Percentiles rank a stretch among this genome's conserved stretches.
Evolutionary conservation across 2,797 vertebrate species (phyloP).

Genomic region (Megalops cyprinoides): DNA sequence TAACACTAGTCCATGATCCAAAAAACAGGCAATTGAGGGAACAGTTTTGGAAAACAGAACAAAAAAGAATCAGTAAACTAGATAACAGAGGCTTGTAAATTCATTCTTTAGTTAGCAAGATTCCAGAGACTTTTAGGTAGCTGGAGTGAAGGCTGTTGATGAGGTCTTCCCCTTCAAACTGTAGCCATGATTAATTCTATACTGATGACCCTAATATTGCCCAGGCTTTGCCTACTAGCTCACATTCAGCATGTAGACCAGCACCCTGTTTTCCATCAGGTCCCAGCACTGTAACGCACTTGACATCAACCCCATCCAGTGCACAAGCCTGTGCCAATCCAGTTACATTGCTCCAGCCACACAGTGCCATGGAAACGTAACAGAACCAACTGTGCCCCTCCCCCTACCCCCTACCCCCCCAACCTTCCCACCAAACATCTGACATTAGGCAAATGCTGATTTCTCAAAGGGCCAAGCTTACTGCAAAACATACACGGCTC

Average conservation of each 20-base stretch:
- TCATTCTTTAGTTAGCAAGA: no score
- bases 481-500: constrained; percentile 41
- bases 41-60: no score
- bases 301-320: constrained; percentile 15
- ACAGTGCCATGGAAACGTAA: constrained; percentile 4
- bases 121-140: no score
- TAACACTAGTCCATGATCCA: no score
- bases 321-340: constrained; percentile 21
- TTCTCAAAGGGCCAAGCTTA: constrained; percentile 42
- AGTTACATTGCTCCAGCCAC: not conserved
- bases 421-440: constrained; percentile 34
- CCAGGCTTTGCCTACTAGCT: no score
- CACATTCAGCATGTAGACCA: not conserved
- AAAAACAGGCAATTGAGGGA: no score
- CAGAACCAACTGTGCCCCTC: not conserved
- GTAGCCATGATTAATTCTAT: not conserved
- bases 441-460: constrained; percentile 40
- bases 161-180: no score
- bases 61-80: no score
- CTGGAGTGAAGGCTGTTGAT: no score
- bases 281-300: constrained; percentile 28
- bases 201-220: not conserved
- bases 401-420: not conserved
- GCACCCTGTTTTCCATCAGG: constrained; percentile 16
- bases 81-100: no score